Base-by-base conservation (phyloP, 2,888 invertebrate species). In the Arrhopalites spinosus region DNA sequence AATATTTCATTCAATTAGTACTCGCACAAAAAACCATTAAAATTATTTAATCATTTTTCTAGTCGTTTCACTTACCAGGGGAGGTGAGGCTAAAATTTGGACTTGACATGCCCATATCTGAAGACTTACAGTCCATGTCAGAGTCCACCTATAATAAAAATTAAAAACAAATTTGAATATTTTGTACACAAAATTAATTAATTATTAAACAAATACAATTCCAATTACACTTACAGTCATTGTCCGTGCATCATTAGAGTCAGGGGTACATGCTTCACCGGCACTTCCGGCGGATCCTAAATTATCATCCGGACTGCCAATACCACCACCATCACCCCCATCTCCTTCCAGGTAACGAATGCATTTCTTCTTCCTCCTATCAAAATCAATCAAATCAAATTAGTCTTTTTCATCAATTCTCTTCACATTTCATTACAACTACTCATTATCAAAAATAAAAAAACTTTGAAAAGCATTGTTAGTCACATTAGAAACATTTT, bases 311-410 rank as follows among this genome's bases (percentile, higher is more conserved):
- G 90, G 90, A 84, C 90, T 90, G 83, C 89, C 89, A 81, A 87
- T 88, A 83, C 88, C 89, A 81, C 88, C 89, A 84, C 90, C 91
- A 81, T 88, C 87, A 83, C 90, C 90, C 77, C 87, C 88, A 84
- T 89, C 86, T 83, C 92, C 91, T 88, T 95, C 95, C 92, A 95
- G 92, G 89, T 96, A 96, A 83, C 96, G 93, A 85, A 96, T 93
- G 89, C 96, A 96, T 88, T 96, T 96, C 88, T 96, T 96, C 91
- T 96, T 96, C 89, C 96, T 94, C 89, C 95, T 96, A 89, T 59
- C 1, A 13, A 64, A 72, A 47, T 47, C 68, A 76, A 30, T 17
- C 45, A 30, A 47, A 23, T 43, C 8, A 61, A 67, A 36, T 27
- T 15, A n/a, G 7, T 50, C 50, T 25, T 25, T 59, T 59, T 25